These are phyloP conservation scores for Cyprinodon diabolis DNA, from an alignment of 2,797 vertebrate species.

Conservation along the genomic window DNA sequence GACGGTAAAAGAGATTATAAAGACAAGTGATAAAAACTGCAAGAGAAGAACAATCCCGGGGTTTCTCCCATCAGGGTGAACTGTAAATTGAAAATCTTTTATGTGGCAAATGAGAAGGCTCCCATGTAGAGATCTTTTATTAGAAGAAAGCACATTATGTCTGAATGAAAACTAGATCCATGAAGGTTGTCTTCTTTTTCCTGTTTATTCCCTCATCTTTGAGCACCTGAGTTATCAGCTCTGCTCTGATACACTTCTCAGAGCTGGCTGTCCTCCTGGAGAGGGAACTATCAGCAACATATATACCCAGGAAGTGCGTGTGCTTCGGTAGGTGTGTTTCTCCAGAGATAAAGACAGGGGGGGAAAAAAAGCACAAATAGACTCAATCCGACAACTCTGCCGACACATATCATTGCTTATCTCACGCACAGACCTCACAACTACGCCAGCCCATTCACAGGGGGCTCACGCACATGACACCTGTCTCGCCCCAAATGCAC, in stretches of 20 bases:
- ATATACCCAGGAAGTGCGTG: not conserved
- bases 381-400: constrained; percentile 43
- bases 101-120: constrained; percentile 1
- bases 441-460: constrained; percentile 31
- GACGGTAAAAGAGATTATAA: not conserved
- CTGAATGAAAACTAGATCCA: constrained; percentile 12
- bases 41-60: constrained; percentile 29
- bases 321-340: constrained; percentile 1
- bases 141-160: constrained; percentile 7
- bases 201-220: constrained; percentile 13
- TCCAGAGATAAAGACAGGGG: constrained; percentile 34
- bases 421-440: constrained; percentile 33
- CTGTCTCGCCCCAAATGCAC: constrained; percentile 9
- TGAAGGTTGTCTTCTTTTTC: not conserved
- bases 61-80: constrained; percentile 12
- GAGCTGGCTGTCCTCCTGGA: constrained; percentile 11
- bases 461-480: constrained; percentile 46
- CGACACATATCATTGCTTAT: constrained; percentile 42
- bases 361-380: constrained; percentile 23
- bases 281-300: constrained; percentile 7
- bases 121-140: constrained; percentile 24
- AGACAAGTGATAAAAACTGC: constrained; percentile 21
- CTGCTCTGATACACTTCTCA: constrained; percentile 4
- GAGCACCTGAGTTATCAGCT: constrained; percentile 10
- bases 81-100: constrained; percentile 10